phyloP scores from a whole-genome alignment of 2,888 invertebrate species.

The Cheilosia variabilis region DNA sequence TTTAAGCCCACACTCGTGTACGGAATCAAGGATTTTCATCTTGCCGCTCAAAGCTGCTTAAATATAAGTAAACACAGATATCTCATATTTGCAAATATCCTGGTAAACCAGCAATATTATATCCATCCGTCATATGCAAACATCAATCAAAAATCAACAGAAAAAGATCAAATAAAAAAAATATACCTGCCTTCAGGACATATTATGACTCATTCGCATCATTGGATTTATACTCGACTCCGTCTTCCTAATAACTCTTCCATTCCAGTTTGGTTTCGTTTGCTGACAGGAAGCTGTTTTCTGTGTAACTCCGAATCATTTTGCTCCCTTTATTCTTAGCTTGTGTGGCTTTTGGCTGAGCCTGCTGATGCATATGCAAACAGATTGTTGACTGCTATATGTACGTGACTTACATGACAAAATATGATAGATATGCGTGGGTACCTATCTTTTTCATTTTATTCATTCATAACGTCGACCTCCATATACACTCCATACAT shows the following conservation, averaged over 20 bases:
- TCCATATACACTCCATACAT: not conserved
- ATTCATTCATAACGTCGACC: slow-evolving; percentile 34
- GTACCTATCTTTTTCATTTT: not conserved
- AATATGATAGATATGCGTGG: not conserved
- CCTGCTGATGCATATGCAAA: slow-evolving; percentile 46
- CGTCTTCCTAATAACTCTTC: not conserved
- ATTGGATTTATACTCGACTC: not conserved
- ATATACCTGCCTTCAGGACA: slow-evolving; percentile 32
- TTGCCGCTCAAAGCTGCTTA: not conserved
- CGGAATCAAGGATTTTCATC: slow-evolving; percentile 7
- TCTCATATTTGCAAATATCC: not conserved
- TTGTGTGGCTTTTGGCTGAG: slow-evolving; percentile 9
- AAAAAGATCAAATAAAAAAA: slow-evolving; percentile 38
- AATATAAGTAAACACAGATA: not conserved
- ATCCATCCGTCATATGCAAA: slow-evolving; percentile 29
- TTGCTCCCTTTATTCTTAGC: not conserved
- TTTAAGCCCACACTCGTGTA: too few relatives aligned
- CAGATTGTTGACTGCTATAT: slow-evolving; percentile 35
- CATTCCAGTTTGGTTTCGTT: not conserved
- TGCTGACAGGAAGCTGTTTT: slow-evolving; percentile 2
- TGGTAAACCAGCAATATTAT: slow-evolving; percentile 3
- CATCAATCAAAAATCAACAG: slow-evolving; percentile 52
- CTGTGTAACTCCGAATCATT: not conserved
- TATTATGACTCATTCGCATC: slow-evolving; percentile 5
- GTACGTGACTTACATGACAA: slow-evolving; percentile 55